phyloP scores from a whole-genome alignment of 2,888 invertebrate species.

The Baronia brevicornis region DNA sequence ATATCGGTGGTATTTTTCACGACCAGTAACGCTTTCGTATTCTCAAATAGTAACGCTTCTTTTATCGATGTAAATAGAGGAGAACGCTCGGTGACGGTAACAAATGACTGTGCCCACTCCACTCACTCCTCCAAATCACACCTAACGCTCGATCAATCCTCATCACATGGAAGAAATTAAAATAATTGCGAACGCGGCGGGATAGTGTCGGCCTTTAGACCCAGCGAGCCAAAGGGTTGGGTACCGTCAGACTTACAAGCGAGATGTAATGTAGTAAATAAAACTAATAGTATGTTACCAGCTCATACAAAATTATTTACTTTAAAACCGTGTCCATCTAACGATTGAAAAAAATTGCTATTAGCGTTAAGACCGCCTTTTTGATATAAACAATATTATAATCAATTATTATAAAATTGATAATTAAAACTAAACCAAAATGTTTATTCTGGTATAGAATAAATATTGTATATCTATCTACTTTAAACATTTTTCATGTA shows the following conservation, averaged over 20 bases:
- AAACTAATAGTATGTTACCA: no score
- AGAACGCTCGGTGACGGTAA: constrained; percentile 35
- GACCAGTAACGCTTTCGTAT: not conserved
- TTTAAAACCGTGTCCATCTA: no score
- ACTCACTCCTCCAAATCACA: constrained; percentile 40
- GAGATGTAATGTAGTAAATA: constrained; percentile 4
- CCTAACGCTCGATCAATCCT: constrained; percentile 60
- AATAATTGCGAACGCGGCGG: constrained; percentile 59
- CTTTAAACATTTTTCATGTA: no score
- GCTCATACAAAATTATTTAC: no score
- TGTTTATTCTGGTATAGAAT: no score
- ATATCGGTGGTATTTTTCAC: no score
- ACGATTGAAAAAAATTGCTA: no score
- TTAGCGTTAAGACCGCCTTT: no score
- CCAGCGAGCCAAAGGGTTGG: constrained; percentile 38
- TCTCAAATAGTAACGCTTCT: constrained; percentile 8
- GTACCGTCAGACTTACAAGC: constrained; percentile 28
- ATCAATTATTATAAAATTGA: no score
- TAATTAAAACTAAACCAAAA: no score
- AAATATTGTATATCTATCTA: no score
- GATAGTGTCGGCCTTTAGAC: constrained; percentile 43
- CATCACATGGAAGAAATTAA: constrained; percentile 64
- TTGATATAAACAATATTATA: not conserved
- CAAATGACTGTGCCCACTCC: constrained; percentile 43
- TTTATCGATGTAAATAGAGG: constrained; percentile 45